These are phyloP conservation scores for Acyrthosiphon pisum DNA, from an alignment of 1,140 invertebrate species.

Conservation along the genomic window DNA sequence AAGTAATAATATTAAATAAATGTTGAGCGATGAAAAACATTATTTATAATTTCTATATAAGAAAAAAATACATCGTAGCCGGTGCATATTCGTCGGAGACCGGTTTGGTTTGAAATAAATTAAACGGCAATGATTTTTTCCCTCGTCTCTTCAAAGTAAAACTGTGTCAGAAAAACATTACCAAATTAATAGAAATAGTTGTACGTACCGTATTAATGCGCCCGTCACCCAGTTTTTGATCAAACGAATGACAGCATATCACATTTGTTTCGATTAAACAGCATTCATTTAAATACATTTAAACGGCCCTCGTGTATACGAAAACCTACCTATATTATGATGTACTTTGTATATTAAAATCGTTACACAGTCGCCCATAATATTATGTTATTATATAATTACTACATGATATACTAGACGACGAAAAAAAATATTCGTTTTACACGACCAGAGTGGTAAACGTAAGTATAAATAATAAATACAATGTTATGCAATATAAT, in stretches of 20 bases:
- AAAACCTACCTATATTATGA: not conserved
- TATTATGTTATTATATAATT: not conserved
- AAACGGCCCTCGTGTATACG: not conserved
- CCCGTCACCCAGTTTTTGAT: conserved; percentile 35
- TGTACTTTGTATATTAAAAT: conserved; percentile 15
- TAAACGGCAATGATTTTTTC: conserved; percentile 40
- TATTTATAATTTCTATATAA: conserved; percentile 40
- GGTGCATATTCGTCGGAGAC: conserved; percentile 35
- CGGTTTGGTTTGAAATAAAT: conserved; percentile 49
- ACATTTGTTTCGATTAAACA: not conserved
- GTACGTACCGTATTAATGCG: not conserved
- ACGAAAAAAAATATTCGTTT: not conserved
- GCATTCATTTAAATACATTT: not conserved
- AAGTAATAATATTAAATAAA: conserved; percentile 35
- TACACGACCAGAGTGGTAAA: not conserved
- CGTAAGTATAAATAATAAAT: not conserved
- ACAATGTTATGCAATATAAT: not conserved
- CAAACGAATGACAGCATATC: conserved; percentile 3
- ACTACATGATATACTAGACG: not conserved
- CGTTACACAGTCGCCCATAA: not conserved
- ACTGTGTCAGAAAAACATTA: conserved; percentile 44
- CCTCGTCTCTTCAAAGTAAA: conserved; percentile 2
- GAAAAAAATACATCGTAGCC: conserved; percentile 26
- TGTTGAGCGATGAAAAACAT: not conserved
- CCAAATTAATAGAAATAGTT: conserved; percentile 27